Evolutionary conservation across 2,888 invertebrate genomes (phyloP).

Genomic region (Andrena hattorfiana): DNA sequence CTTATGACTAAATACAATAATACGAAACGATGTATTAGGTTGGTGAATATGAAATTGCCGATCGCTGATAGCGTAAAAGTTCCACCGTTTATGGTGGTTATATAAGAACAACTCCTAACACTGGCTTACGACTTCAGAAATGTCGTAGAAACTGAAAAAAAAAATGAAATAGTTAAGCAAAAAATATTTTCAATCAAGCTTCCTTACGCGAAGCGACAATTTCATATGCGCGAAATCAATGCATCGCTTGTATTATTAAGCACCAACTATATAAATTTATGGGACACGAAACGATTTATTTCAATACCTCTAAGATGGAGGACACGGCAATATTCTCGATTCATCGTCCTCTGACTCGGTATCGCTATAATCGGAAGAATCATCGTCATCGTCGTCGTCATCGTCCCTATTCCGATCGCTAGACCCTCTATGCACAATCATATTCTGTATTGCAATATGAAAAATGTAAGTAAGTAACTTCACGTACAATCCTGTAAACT

Average conservation of each 20-base stretch:
- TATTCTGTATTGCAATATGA: constrained; percentile 22
- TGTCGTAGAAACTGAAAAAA: too few species aligned
- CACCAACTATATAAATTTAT: constrained; percentile 15
- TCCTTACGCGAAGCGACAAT: too few species aligned
- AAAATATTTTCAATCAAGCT: too few species aligned
- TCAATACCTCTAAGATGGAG: constrained; percentile 66
- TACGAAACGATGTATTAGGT: constrained; percentile 7
- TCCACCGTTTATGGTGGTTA: too few species aligned
- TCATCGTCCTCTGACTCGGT: constrained; percentile 20
- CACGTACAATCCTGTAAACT: not conserved
- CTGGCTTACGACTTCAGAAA: too few species aligned
- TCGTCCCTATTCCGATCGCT: constrained; percentile 47
- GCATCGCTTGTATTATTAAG: too few species aligned
- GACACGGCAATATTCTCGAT: constrained; percentile 58
- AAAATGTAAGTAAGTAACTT: constrained; percentile 15
- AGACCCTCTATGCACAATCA: constrained; percentile 14
- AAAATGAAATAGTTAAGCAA: too few species aligned
- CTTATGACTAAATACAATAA: constrained; percentile 26
- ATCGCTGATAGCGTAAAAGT: constrained; percentile 20
- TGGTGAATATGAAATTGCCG: not conserved
- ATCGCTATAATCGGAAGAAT: constrained; percentile 56
- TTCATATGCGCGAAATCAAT: too few species aligned
- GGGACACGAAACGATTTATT: constrained; percentile 2
- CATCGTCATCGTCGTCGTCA: constrained; percentile 48
- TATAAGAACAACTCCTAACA: too few species aligned